phyloP scores from a whole-genome alignment of 2,888 invertebrate species.

The Geophilus truncorum region DNA sequence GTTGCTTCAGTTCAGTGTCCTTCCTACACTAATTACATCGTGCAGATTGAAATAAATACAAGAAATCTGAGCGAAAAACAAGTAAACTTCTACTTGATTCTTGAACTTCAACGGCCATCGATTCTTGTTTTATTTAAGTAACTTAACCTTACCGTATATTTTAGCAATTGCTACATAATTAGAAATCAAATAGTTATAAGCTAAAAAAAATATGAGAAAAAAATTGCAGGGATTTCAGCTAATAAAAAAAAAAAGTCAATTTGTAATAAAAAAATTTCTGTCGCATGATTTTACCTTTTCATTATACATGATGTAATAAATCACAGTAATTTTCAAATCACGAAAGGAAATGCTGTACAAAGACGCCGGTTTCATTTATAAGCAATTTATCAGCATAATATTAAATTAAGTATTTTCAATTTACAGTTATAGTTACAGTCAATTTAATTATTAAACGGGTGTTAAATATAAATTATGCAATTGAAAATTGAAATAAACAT shows the following conservation, averaged over 20 bases:
- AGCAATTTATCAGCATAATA: no score
- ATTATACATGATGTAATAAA: background rate
- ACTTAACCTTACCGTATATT: no score
- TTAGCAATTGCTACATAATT: no score
- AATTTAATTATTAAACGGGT: no score
- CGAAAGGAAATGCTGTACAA: background rate
- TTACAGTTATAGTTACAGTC: no score
- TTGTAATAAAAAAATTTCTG: background rate
- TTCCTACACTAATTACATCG: background rate
- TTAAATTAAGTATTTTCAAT: no score
- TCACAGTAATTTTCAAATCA: background rate
- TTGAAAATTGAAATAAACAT: no score
- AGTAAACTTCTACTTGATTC: background rate
- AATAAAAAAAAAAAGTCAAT: background rate
- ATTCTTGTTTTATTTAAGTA: no score
- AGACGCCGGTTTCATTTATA: background rate
- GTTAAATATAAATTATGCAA: no score
- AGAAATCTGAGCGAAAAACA: background rate
- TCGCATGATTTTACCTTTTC: background rate
- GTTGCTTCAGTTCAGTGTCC: background rate
- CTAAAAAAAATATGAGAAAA: no score
- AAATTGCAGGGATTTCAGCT: background rate
- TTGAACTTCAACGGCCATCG: no score
- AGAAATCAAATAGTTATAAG: no score
- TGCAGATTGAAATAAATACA: slow-evolving; percentile 11